Evolutionary conservation across 2,113 vertebrate genomes (phyloP), one percentile per base, ranked within the genome.

Genomic region (Petaurus breviceps): DNA sequence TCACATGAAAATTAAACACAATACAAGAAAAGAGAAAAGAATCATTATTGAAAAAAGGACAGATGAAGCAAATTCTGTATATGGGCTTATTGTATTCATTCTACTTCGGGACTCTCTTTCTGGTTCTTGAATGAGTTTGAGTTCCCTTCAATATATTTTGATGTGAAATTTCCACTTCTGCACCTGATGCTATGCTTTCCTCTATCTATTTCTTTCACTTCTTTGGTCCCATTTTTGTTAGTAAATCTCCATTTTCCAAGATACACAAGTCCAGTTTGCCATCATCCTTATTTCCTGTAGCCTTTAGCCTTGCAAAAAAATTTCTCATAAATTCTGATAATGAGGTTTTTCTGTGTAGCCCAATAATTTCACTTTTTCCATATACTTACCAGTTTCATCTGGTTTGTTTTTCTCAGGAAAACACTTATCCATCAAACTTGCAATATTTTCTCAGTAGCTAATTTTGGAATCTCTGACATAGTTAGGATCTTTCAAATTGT

Each of bases 381-480:
- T 98, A 97, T 99, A 99, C 93, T 98, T 99, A 94, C 98, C 97
- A 96, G 99, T 98, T 99, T 99, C 99, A 97, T 97, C 99, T 99
- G n/a, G n/a, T n/a, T n/a, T n/a, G n/a, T n/a, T n/a, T n/a, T n/a
- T n/a, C n/a, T n/a, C n/a, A n/a, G n/a, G n/a, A n/a, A n/a, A n/a
- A n/a, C n/a, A n/a, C n/a, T n/a, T n/a, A n/a, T n/a, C n/a, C n/a
- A n/a, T n/a, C n/a, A n/a, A n/a, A n/a, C n/a, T n/a, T n/a, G n/a
- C n/a, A n/a, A n/a, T n/a, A n/a, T n/a, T n/a, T n/a, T n/a, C n/a
- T n/a, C n/a, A n/a, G n/a, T n/a, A n/a, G n/a, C n/a, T n/a, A n/a
- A n/a, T n/a, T n/a, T n/a, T n/a, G n/a, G n/a, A n/a, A n/a, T n/a
- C n/a, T n/a, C n/a, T n/a, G n/a, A n/a, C n/a, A n/a, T n/a, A n/a